These are phyloP conservation scores for Rhinatrema bivittatum DNA, from an alignment of 2,797 vertebrate species.

Conservation along the genomic window DNA sequence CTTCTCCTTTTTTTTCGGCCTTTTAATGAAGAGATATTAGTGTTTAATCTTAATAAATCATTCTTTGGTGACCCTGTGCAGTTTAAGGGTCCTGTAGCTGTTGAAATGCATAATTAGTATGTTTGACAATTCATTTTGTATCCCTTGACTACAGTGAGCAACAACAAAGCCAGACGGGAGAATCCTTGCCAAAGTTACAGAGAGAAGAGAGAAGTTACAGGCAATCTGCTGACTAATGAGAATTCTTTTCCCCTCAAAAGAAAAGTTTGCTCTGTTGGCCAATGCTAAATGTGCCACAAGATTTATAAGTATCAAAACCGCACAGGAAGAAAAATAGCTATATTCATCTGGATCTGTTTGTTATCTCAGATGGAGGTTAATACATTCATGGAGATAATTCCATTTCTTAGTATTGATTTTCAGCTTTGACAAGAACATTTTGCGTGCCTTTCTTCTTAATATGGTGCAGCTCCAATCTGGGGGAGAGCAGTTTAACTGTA, in stretches of 20 bases:
- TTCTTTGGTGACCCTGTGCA: slow-evolving; percentile 33
- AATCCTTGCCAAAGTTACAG: slow-evolving; percentile 26
- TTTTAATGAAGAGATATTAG: slow-evolving; percentile 43
- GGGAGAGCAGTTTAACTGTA: too few relatives aligned
- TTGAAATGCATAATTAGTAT: slow-evolving; percentile 36
- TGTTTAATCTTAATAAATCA: slow-evolving; percentile 40
- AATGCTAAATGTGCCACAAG: slow-evolving; percentile 38
- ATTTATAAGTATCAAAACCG: slow-evolving; percentile 42
- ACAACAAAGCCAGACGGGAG: slow-evolving; percentile 30
- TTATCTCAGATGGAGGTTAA: slow-evolving; percentile 34
- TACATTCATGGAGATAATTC: too few relatives aligned
- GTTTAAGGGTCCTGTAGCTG: too few relatives aligned
- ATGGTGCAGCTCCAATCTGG: too few relatives aligned
- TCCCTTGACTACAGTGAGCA: slow-evolving; percentile 29
- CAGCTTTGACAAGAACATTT: too few relatives aligned
- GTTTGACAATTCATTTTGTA: slow-evolving; percentile 38
- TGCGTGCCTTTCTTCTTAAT: too few relatives aligned
- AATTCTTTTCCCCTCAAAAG: slow-evolving; percentile 25
- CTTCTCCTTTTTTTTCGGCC: slow-evolving; percentile 16
- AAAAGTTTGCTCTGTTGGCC: slow-evolving; percentile 49
- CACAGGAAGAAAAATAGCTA: slow-evolving; percentile 44
- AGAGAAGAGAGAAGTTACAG: slow-evolving; percentile 32
- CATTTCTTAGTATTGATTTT: too few relatives aligned
- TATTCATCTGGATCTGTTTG: slow-evolving; percentile 33
- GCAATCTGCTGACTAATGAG: slow-evolving; percentile 29